phyloP scores from a whole-genome alignment of 2,113 vertebrate genomes.

The Ciconia maguari region DNA sequence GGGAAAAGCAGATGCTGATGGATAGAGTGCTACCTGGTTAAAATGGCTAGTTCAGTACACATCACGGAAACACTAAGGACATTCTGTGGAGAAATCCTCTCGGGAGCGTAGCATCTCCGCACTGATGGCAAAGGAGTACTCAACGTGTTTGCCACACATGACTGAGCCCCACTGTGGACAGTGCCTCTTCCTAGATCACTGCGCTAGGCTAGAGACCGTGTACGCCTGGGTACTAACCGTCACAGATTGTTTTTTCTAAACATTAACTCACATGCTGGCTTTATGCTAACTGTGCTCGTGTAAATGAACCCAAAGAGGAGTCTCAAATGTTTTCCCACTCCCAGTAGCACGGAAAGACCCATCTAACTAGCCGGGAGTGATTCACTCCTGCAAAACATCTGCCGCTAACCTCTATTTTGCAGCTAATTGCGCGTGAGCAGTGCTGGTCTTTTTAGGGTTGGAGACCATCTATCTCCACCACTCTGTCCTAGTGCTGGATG shows the following conservation, averaged over 20 bases:
- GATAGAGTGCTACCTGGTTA: neutral
- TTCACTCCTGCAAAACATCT: rapidly evolving
- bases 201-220: rapidly evolving
- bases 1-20: neutral
- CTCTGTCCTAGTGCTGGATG: neutral
- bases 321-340: neutral
- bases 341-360: neutral
- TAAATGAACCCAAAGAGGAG: neutral
- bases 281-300: neutral
- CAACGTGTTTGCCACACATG: rapidly evolving
- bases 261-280: neutral
- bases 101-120: rapidly evolving
- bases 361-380: neutral
- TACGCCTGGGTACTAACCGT: neutral
- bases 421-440: rapidly evolving
- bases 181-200: neutral
- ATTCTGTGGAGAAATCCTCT: neutral
- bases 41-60: neutral
- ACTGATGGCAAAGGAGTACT: neutral
- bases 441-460: neutral
- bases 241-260: neutral
- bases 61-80: rapidly evolving
- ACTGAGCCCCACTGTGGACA: neutral
- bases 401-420: neutral
- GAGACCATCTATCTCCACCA: neutral